Percentiles rank a stretch among this genome's conserved stretches.
These are phyloP conservation scores for Pelagia noctiluca DNA, from an alignment of 30 jellyfish, hydroid and myxozoan species.

Conservation along the genomic window DNA sequence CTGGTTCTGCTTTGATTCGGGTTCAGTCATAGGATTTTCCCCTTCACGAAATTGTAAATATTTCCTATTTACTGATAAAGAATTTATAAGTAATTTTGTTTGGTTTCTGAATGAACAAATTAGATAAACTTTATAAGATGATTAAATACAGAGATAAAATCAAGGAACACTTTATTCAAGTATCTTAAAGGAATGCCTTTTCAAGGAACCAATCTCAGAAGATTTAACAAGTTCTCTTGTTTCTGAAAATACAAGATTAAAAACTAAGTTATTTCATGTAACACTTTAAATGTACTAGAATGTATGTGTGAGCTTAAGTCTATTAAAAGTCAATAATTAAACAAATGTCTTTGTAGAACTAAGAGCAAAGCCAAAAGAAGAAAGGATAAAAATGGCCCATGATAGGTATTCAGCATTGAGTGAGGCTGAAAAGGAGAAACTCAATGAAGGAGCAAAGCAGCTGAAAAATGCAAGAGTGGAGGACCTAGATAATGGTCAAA, in stretches of 20 bases:
- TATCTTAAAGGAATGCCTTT: background rate
- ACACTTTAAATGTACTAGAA: background rate
- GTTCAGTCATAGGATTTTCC: background rate
- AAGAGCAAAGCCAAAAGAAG: constrained; percentile 39
- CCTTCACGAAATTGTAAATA: background rate
- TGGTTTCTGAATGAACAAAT: constrained; percentile 4
- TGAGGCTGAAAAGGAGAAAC: constrained; percentile 6
- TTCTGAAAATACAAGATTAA: background rate
- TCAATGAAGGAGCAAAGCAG: constrained; percentile 12
- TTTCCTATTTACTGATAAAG: background rate
- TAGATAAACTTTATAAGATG: background rate
- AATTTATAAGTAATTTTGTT: background rate
- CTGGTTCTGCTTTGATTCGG: constrained; percentile 1
- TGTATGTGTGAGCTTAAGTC: background rate
- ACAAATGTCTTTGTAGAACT: constrained; percentile 21
- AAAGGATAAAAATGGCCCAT: constrained; percentile 4
- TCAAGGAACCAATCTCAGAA: background rate
- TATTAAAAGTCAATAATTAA: background rate
- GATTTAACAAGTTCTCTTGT: background rate
- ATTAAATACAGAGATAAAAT: background rate
- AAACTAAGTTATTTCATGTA: background rate
- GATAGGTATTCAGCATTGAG: constrained; percentile 21
- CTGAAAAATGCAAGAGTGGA: constrained; percentile 21
- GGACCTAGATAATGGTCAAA: constrained; percentile 7
- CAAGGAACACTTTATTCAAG: constrained; percentile 3